Conservation (phyloP, 2,888 invertebrate species). For the Chydorus sphaericus region DNA sequence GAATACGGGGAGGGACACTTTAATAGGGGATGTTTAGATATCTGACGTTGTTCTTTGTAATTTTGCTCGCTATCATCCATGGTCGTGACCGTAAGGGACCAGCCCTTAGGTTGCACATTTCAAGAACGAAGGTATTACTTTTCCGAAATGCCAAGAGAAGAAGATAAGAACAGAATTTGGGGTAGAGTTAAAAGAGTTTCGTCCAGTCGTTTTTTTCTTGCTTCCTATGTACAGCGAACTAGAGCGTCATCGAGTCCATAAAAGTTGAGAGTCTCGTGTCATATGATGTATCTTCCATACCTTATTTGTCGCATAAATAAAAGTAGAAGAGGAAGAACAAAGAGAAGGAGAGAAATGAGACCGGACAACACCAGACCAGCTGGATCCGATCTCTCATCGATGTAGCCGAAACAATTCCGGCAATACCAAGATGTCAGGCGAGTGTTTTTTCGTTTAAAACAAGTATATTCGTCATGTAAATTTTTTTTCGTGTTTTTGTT, state of each 20-base stretch:
- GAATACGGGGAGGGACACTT: no score
- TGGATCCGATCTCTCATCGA: background rate
- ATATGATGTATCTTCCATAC: background rate
- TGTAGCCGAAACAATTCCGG: no score
- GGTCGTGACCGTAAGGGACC: no score
- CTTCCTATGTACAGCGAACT: constrained; percentile 3
- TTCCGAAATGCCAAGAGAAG: no score
- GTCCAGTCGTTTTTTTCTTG: no score
- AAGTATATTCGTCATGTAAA: background rate
- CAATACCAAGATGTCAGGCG: no score
- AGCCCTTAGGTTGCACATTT: no score
- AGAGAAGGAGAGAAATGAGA: no score
- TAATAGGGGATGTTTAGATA: no score
- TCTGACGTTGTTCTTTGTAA: no score
- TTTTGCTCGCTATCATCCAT: no score
- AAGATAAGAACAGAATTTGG: background rate
- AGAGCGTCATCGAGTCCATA: background rate
- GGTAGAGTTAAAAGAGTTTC: background rate
- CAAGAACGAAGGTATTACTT: no score
- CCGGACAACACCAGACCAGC: background rate
- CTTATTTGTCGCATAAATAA: background rate
- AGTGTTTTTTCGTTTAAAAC: background rate
- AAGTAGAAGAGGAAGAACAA: background rate
- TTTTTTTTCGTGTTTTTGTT: background rate
- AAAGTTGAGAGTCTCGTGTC: background rate